phyloP scores from a whole-genome alignment of 2,797 vertebrate species.

The Calcarius lapponicus region DNA sequence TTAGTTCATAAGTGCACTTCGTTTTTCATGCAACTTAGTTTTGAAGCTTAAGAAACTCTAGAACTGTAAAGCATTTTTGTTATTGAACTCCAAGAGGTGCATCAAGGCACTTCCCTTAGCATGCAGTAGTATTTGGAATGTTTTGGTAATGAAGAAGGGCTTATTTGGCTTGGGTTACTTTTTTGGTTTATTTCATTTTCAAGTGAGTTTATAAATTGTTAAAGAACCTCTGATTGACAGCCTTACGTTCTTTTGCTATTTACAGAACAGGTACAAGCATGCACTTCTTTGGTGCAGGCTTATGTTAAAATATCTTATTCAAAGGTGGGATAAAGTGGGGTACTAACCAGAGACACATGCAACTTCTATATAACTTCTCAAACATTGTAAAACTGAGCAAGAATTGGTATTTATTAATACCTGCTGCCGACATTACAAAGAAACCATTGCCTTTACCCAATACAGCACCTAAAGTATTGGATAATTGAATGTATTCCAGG shows the following conservation, averaged over 20 bases:
- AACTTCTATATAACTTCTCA: not conserved
- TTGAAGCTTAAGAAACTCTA: not conserved
- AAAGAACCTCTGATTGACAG: not conserved
- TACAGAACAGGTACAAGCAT: not conserved
- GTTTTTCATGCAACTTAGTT: not conserved
- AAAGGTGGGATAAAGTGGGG: not conserved
- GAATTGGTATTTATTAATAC: not conserved
- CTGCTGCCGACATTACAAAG: not conserved
- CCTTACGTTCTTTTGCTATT: not conserved
- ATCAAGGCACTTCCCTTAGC: not conserved
- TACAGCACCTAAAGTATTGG: not conserved
- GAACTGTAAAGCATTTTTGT: not conserved
- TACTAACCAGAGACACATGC: not conserved
- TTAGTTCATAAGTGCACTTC: constrained; percentile 15
- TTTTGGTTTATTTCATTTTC: not conserved
- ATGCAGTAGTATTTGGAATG: not conserved
- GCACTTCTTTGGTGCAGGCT: not conserved
- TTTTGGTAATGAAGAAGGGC: not conserved
- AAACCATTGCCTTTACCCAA: not conserved
- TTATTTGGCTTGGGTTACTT: not conserved
- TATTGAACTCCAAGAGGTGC: not conserved
- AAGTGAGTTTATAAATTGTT: not conserved
- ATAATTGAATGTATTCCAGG: not conserved
- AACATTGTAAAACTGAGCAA: not conserved
- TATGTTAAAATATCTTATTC: not conserved